A percentile compares a stretch with the other conserved stretches of the same genome.
These are phyloP conservation scores for Limnothrissa miodon DNA, from an alignment of 2,113 vertebrate genomes.

Conservation along the genomic window DNA sequence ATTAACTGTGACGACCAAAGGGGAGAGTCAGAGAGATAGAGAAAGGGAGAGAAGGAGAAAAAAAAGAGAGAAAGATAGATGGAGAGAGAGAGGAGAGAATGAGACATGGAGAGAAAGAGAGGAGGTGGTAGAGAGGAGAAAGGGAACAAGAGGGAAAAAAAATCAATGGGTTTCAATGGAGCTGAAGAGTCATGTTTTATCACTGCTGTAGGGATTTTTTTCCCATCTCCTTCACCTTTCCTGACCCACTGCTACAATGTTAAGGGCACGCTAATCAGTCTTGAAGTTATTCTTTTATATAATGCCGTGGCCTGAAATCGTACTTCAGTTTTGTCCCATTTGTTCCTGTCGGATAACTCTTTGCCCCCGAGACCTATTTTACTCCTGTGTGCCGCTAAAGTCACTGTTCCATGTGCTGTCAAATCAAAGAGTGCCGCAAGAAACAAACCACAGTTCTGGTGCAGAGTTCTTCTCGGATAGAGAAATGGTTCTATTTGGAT, in stretches of 20 bases:
- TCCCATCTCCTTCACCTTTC: conserved; percentile 5
- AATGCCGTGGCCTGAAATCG: neutral
- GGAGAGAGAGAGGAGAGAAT: neutral
- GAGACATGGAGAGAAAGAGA: neutral
- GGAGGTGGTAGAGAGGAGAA: conserved; percentile 15
- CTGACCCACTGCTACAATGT: neutral
- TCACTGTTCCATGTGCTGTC: neutral
- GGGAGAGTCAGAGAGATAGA: neutral
- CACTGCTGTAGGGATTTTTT: neutral
- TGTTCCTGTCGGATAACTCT: neutral
- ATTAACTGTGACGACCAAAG: neutral
- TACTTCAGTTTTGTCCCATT: neutral
- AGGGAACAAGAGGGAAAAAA: neutral
- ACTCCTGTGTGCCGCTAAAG: neutral
- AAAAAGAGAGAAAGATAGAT: conserved; percentile 16
- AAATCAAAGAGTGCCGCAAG: neutral
- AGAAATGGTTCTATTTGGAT: neutral
- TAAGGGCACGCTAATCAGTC: neutral
- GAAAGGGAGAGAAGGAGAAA: neutral
- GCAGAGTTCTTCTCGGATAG: neutral
- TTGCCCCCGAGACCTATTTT: neutral
- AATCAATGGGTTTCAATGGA: neutral
- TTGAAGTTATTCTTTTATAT: neutral
- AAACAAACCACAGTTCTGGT: neutral
- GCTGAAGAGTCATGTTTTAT: neutral